Base-by-base conservation (phyloP, 2,797 vertebrate genomes). In the Discoglossus pictus region DNA sequence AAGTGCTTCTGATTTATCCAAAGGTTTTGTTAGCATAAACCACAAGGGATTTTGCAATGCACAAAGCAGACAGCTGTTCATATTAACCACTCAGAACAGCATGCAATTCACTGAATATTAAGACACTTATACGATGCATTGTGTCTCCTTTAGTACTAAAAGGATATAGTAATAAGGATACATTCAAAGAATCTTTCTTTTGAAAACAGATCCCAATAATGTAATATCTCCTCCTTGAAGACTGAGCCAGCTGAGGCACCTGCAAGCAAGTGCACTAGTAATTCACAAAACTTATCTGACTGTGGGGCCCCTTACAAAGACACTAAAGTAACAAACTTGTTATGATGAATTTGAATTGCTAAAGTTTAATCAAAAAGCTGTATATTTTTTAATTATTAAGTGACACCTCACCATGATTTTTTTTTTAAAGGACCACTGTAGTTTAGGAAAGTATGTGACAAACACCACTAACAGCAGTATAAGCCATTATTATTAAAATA, bases 151-250 rank as follows among this genome's bases (percentile, higher is more conserved):
- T 27, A 43, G 31, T 27, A 35, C 23, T 50, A 27, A 42, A 36
- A 51, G 51, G 47, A 20, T 54, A 54, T 34, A 38, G n/a, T n/a
- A n/a, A n/a, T 46, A 59, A 31, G 54, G 9, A 61, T 61, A 69
- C 73, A 70, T 74, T 70, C 61, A 70, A 65, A 55, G 44, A 11
- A 48, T 27, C 23, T 34, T 18, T 12, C 59, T 44, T 36, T 52
- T 60, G 18, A 21, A 69, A 47, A 36, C 20, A n/a, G 27, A 18
- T 25, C 11, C 39, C 15, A n/a, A 31, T 2, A 47, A 39, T 42
- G 13, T 47, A 15, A 53, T 34, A 50, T 10, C 15, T 10, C 21
- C 43, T 65, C 24, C 24, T 7, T 20, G 18, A 10, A 6, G 40
- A n/a, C 21, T 31, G 63, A 65, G 52, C 63, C 63, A 34, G 63